Evolutionary conservation across 2,888 invertebrate genomes (phyloP), one percentile per base, ranked within the genome.

Genomic region (Carterocephalus palaemon): DNA sequence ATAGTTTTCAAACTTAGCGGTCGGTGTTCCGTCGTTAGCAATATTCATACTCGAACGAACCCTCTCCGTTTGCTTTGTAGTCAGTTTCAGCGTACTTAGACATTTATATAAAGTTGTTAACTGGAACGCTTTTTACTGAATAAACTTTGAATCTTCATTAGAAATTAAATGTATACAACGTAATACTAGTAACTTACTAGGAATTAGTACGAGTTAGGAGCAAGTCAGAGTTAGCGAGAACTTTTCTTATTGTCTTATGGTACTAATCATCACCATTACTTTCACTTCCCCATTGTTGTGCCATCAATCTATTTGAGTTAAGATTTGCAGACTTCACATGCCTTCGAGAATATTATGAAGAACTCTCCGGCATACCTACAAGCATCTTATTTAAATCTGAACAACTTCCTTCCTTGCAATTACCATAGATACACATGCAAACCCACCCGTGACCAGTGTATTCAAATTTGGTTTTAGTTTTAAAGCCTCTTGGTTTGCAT

Each of bases 391-490:
- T n/a, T n/a, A n/a, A n/a, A n/a, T n/a, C n/a, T n/a, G n/a, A n/a
- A n/a, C n/a, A n/a, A n/a, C n/a, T n/a, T n/a, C n/a, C n/a, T n/a
- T n/a, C n/a, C n/a, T n/a, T n/a, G n/a, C n/a, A n/a, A n/a, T n/a
- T n/a, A n/a, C n/a, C n/a, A n/a, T n/a, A n/a, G n/a, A 28, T 38
- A 15, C 28, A 9, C 15, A 7, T 10, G n/a, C 16, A 5, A 17
- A 12, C 6, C 10, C 4, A 3, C 17, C 13, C 28, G 16, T 34
- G 34, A 24, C 42, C 34, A 26, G 19, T 42, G 19, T 34, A 34
- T 42, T 42, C 22, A 42, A 48, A 48, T 37, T 20, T 23, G 43
- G 19, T 22, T 46, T 41, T 37, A 49, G 48, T 49, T 49, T 41
- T 43, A 36, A 40, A 41, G 41, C 22, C 46, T 46, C 28, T 29